Evolutionary conservation across 2,113 vertebrate species (phyloP).

Genomic region (Oreochromis niloticus): DNA sequence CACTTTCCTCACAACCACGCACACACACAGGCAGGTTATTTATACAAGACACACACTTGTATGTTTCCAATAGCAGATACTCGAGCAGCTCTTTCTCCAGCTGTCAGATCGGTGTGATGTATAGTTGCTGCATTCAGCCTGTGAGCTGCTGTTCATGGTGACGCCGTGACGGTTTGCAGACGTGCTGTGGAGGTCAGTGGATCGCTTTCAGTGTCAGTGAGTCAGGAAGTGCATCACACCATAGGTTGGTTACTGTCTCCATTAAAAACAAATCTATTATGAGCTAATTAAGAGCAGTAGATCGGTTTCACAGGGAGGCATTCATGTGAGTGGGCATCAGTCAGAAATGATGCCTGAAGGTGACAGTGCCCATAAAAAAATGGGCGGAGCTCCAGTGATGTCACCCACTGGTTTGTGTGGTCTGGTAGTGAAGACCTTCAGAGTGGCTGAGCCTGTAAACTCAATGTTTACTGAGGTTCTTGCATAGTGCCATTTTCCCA

Average conservation of each 20-base stretch:
- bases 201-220: neutral
- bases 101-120: neutral
- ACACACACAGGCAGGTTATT: neutral
- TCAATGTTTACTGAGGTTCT: neutral
- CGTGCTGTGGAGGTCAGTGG: neutral
- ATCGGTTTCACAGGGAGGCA: neutral
- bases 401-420: neutral
- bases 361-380: neutral
- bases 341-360: neutral
- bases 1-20: neutral
- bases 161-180: neutral
- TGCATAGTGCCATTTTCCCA: neutral
- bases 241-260: neutral
- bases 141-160: neutral
- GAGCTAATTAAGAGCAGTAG: neutral
- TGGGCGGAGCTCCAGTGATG: neutral
- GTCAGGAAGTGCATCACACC: neutral
- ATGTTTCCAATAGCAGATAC: neutral
- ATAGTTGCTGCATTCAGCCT: neutral
- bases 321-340: neutral
- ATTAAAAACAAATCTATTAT: neutral
- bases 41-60: neutral
- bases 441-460: neutral
- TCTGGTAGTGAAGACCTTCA: neutral
- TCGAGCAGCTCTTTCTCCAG: neutral